These are phyloP conservation scores for Paraescarpia echinospica DNA, from an alignment of 1,140 invertebrate genomes.

Conservation along the genomic window DNA sequence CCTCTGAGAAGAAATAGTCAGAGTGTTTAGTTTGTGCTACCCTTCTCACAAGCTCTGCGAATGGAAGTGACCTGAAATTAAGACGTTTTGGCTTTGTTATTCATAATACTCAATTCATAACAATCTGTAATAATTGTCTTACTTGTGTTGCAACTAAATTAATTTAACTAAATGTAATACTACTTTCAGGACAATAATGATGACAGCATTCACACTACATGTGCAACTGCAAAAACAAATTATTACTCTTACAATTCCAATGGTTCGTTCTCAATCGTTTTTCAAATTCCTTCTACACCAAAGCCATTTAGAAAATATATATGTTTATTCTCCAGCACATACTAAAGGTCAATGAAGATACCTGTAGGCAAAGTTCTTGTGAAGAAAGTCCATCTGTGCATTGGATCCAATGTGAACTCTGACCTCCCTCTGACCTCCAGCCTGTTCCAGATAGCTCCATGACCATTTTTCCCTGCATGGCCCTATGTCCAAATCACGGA, in stretches of 20 bases:
- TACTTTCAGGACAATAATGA: conserved; percentile 14
- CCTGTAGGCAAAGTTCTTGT: conserved; percentile 66
- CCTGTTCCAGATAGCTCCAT: conserved; percentile 58
- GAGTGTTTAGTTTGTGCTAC: conserved; percentile 49
- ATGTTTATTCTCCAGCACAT: no score
- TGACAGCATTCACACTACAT: conserved; percentile 1
- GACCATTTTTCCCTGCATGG: conserved; percentile 62
- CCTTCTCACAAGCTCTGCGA: conserved; percentile 59
- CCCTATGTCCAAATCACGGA: conserved; percentile 62
- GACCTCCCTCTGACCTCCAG: conserved; percentile 54
- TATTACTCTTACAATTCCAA: not conserved
- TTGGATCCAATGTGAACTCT: conserved; percentile 62
- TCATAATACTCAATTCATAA: not conserved
- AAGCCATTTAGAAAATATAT: no score
- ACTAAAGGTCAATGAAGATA: conserved; percentile 23
- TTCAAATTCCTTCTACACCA: no score
- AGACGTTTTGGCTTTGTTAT: conserved; percentile 19
- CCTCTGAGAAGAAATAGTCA: conserved; percentile 55
- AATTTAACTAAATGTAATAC: not conserved
- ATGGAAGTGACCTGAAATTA: conserved; percentile 56
- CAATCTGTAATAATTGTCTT: not conserved
- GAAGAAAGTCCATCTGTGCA: conserved; percentile 62
- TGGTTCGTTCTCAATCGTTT: not conserved
- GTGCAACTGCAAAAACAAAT: not conserved
- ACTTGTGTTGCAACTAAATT: not conserved